Evolutionary conservation across 1,140 invertebrate species (phyloP).

Genomic region (Neuroterus valhalla): DNA sequence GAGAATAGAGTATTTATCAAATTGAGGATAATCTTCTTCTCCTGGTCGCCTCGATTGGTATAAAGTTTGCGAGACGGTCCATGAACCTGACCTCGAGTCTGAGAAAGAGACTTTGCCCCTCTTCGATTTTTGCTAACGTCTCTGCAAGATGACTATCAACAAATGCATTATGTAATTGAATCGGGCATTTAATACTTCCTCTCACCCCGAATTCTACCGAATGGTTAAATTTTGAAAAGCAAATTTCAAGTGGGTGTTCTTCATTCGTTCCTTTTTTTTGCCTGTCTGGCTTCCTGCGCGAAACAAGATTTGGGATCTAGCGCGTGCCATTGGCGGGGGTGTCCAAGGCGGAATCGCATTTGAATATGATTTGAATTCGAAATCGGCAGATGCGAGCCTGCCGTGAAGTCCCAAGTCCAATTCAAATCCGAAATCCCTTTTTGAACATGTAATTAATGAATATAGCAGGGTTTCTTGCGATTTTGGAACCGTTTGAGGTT

Average conservation of each 20-base stretch:
- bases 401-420: background rate
- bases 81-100: conserved; percentile 17
- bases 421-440: background rate
- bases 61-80: conserved; percentile 1
- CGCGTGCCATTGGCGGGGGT: conserved; percentile 28
- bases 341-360: conserved; percentile 3
- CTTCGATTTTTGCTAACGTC: background rate
- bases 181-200: background rate
- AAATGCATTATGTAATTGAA: conserved; percentile 25
- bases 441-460: background rate
- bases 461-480: too few relatives aligned
- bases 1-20: too few relatives aligned
- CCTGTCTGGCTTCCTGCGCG: background rate
- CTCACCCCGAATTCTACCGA: background rate
- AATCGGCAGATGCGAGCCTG: conserved; percentile 16
- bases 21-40: background rate
- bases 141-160: conserved; percentile 11
- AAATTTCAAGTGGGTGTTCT: conserved; percentile 3
- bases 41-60: background rate
- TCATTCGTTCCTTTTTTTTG: background rate
- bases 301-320: conserved; percentile 1
- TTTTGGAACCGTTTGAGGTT: too few relatives aligned
- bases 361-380: conserved; percentile 17
- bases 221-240: conserved; percentile 22
- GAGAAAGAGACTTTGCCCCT: background rate